A percentile compares a stretch with the other conserved stretches of the same genome.
These are phyloP conservation scores for Planococcus citri DNA, from an alignment of 1,140 invertebrate genomes.

Conservation along the genomic window DNA sequence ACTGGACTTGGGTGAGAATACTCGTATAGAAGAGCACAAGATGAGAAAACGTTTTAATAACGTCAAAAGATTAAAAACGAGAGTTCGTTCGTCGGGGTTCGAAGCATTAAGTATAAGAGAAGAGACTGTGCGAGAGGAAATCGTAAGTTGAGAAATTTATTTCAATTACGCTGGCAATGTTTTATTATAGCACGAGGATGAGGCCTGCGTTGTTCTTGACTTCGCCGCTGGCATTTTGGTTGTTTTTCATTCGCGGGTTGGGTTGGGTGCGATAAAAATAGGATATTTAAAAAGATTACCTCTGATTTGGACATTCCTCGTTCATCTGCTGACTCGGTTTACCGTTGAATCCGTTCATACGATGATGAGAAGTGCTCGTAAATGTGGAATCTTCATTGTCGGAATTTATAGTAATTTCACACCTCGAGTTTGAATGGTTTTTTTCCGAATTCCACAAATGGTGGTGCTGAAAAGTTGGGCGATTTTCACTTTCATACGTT, in stretches of 20 bases:
- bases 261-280: too few species aligned
- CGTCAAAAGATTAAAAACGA: not conserved
- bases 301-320: conserved; percentile 2
- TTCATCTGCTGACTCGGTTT: conserved; percentile 1
- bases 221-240: too few species aligned
- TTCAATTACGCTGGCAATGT: not conserved
- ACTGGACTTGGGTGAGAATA: too few species aligned
- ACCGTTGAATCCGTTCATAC: not conserved
- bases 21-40: too few species aligned
- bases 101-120: too few species aligned
- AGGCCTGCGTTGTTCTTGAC: not conserved
- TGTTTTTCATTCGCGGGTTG: too few species aligned
- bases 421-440: not conserved
- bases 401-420: not conserved
- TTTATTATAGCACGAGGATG: not conserved
- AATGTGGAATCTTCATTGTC: not conserved
- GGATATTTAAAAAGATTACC: not conserved
- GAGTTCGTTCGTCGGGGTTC: not conserved
- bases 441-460: conserved; percentile 3
- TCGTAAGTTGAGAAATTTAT: not conserved
- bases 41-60: not conserved
- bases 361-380: not conserved
- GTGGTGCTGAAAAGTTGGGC: too few species aligned
- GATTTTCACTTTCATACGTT: not conserved
- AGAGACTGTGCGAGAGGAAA: too few species aligned